These are phyloP conservation scores for Encarsia formosa DNA, from an alignment of 2,888 invertebrate species.

Conservation along the genomic window DNA sequence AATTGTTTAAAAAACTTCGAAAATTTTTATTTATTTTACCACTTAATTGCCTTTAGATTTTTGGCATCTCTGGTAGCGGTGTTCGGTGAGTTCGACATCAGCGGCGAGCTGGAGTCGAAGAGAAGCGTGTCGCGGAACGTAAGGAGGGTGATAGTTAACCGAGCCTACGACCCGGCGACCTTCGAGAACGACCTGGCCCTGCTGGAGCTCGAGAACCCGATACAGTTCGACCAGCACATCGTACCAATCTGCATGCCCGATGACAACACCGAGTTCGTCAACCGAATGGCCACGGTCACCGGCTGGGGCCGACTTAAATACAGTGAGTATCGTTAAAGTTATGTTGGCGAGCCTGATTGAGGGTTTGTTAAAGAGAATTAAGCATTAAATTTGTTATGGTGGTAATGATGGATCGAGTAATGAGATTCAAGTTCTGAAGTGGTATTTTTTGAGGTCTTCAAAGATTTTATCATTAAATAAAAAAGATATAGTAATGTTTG, in stretches of 20 bases:
- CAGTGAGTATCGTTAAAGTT: no score
- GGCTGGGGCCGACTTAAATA: conserved; percentile 92
- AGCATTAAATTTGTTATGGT: no score
- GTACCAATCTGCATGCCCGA: conserved; percentile 90
- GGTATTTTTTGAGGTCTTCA: no score
- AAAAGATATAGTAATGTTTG: no score
- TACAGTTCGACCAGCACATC: conserved; percentile 81
- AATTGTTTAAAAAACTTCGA: no score
- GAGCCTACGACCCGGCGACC: conserved; percentile 83
- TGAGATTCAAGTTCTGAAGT: no score
- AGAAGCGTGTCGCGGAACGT: conserved; percentile 79
- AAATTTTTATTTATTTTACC: no score
- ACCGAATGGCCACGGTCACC: conserved; percentile 82
- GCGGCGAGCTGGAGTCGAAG: conserved; percentile 75
- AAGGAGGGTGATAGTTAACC: conserved; percentile 79
- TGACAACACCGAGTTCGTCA: conserved; percentile 73
- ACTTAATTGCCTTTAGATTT: no score
- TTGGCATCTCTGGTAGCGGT: conserved; percentile 86
- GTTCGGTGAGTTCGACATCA: conserved; percentile 87
- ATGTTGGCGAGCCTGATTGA: no score
- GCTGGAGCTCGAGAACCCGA: conserved; percentile 76
- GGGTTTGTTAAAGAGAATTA: no score
- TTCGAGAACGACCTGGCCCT: conserved; percentile 90
- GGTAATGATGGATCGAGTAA: no score
- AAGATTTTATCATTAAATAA: no score